Percentiles rank a stretch among this genome's conserved stretches.
phyloP scores from a whole-genome alignment of 2,797 vertebrate genomes.

The Neosalanx taihuensis region DNA sequence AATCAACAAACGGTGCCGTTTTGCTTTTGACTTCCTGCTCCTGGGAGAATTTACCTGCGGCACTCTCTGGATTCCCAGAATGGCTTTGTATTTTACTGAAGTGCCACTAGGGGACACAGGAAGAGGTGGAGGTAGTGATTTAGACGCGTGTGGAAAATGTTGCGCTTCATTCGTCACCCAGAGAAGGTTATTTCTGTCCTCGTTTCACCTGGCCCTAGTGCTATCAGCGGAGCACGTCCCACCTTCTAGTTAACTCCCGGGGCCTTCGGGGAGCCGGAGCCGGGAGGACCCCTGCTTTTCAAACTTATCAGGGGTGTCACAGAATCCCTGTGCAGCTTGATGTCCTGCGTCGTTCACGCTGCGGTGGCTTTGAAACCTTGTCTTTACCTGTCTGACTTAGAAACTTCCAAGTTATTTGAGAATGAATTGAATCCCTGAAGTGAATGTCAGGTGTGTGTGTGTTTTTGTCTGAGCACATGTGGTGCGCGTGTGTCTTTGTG shows the following conservation, averaged over 20 bases:
- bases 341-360: constrained; percentile 60
- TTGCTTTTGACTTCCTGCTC: too few species aligned
- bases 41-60: constrained; percentile 8
- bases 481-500: neutral
- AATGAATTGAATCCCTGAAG: neutral
- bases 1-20: too few species aligned
- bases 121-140: constrained; percentile 35
- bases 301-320: constrained; percentile 53
- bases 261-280: constrained; percentile 64
- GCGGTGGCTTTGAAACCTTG: constrained; percentile 46
- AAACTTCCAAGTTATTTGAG: constrained; percentile 56
- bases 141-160: constrained; percentile 56
- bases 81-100: constrained; percentile 55
- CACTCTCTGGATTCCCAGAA: constrained; percentile 45
- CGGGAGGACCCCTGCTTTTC: constrained; percentile 58
- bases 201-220: constrained; percentile 34
- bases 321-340: constrained; percentile 58
- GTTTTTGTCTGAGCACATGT: neutral
- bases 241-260: constrained; percentile 60
- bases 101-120: constrained; percentile 35
- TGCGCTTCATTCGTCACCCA: constrained; percentile 53
- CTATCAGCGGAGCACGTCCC: constrained; percentile 45
- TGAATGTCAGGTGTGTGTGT: constrained; percentile 16
- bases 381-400: constrained; percentile 62
- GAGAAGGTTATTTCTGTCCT: constrained; percentile 51